phyloP scores from a whole-genome alignment of 23 tunicate genomes.

The Ciona savignyi region DNA sequence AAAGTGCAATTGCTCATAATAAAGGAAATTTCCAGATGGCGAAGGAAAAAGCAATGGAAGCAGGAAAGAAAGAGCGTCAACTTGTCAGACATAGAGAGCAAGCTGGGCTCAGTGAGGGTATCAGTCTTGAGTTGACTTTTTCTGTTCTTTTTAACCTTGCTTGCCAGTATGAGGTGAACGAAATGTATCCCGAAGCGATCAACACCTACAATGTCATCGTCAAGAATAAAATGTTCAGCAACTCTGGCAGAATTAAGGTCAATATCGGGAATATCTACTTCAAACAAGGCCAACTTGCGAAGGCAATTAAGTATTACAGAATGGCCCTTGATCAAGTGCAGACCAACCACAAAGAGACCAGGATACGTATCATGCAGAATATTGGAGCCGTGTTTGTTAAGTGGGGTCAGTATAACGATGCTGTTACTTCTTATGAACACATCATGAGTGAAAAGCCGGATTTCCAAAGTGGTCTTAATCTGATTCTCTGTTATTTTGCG shows the following conservation, averaged over 20 bases:
- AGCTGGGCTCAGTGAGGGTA: slow-evolving; percentile 87
- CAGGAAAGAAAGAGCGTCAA: slow-evolving; percentile 89
- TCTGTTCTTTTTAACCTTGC: slow-evolving; percentile 88
- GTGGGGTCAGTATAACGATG: slow-evolving; percentile 94
- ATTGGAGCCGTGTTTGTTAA: slow-evolving; percentile 91
- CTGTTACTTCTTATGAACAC: slow-evolving; percentile 94
- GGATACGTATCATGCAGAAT: slow-evolving; percentile 86
- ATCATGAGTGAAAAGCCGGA: slow-evolving; percentile 97
- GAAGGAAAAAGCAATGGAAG: slow-evolving; percentile 84
- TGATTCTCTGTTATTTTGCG: slow-evolving; percentile 87
- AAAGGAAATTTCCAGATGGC: slow-evolving; percentile 51
- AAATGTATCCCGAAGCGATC: slow-evolving; percentile 89
- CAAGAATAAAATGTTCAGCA: slow-evolving; percentile 95
- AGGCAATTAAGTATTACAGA: slow-evolving; percentile 86
- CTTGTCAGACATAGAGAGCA: slow-evolving; percentile 80
- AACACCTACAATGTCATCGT: slow-evolving; percentile 89
- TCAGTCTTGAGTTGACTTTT: slow-evolving; percentile 82
- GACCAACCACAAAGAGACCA: slow-evolving; percentile 70
- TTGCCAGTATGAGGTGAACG: slow-evolving; percentile 94
- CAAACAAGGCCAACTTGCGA: slow-evolving; percentile 59
- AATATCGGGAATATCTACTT: slow-evolving; percentile 97
- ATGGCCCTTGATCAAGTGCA: slow-evolving; percentile 99
- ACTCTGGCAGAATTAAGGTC: slow-evolving; percentile 89
- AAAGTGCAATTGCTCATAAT: slow-evolving; percentile 70
- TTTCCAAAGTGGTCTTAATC: slow-evolving; percentile 86